phyloP scores from a whole-genome alignment of 2,113 vertebrate species.

The Petrocephalus zakoni region DNA sequence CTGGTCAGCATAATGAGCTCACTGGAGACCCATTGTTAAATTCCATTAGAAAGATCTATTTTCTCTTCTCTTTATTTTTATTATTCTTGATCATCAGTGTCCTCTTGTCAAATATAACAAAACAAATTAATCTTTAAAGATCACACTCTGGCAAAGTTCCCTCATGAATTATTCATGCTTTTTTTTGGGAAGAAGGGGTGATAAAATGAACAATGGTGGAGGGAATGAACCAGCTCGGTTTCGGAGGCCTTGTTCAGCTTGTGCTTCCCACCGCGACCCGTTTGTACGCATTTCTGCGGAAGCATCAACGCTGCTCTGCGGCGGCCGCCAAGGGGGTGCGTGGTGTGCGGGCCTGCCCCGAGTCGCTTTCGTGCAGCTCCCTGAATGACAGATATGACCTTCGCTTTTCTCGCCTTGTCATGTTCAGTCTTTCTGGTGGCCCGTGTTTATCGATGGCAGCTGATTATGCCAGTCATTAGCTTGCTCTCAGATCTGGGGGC shows the following conservation, averaged over 20 bases:
- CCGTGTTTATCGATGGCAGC: not conserved
- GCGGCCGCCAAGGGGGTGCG: too few species aligned
- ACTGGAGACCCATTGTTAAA: slow-evolving; percentile 66
- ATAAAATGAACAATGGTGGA: not conserved
- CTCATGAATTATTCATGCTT: slow-evolving; percentile 15
- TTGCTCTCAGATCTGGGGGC: not conserved
- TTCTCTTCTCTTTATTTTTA: slow-evolving; percentile 54
- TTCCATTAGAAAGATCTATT: slow-evolving; percentile 67
- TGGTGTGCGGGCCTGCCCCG: not conserved
- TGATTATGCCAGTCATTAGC: not conserved
- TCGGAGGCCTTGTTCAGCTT: not conserved
- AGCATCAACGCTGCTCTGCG: not conserved
- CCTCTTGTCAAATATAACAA: slow-evolving; percentile 44
- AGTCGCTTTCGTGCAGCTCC: not conserved
- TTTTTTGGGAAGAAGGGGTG: not conserved
- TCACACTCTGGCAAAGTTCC: slow-evolving; percentile 43
- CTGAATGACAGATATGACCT: slow-evolving; percentile 1
- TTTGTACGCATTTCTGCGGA: not conserved
- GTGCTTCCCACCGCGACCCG: not conserved
- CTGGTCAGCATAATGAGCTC: slow-evolving; percentile 68
- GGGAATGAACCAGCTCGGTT: not conserved
- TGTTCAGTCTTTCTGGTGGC: not conserved
- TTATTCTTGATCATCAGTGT: slow-evolving; percentile 42
- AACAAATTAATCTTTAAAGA: slow-evolving; percentile 59
- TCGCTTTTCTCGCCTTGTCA: not conserved